Evolutionary conservation across 2,888 invertebrate genomes (phyloP).

Genomic region (Brassicogethes aeneus): DNA sequence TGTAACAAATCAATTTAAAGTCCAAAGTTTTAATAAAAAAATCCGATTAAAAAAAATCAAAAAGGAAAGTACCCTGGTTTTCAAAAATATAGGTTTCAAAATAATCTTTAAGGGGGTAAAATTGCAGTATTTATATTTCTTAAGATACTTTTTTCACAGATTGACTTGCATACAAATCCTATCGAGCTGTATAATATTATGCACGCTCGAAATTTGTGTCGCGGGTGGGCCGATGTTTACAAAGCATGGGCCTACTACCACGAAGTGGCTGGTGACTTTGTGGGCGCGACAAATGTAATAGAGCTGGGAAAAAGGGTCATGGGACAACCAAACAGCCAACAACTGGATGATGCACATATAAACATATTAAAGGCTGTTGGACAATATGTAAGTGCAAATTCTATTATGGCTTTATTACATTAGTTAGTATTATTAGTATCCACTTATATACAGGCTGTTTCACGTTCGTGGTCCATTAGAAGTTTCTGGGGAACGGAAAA

Average conservation of each 20-base stretch:
- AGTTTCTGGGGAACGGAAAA: too few relatives aligned
- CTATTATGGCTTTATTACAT: too few relatives aligned
- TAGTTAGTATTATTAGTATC: too few relatives aligned
- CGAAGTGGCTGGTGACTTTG: conserved; percentile 72
- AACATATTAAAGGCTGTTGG: conserved; percentile 37
- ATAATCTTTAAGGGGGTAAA: too few relatives aligned
- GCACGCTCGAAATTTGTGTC: conserved; percentile 71
- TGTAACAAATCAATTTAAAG: too few relatives aligned
- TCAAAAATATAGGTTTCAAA: too few relatives aligned
- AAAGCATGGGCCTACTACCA: conserved; percentile 84
- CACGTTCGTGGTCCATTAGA: too few relatives aligned
- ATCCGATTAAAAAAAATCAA: too few relatives aligned
- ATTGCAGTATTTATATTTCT: too few relatives aligned
- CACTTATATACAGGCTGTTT: too few relatives aligned
- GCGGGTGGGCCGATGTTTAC: conserved; percentile 75
- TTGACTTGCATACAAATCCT: conserved; percentile 67
- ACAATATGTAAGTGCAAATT: conserved; percentile 34
- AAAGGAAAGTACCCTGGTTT: too few relatives aligned
- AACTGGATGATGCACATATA: conserved; percentile 60
- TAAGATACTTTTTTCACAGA: conserved; percentile 45
- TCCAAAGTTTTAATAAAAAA: too few relatives aligned
- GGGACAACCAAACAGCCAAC: conserved; percentile 75
- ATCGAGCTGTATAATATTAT: conserved; percentile 73
- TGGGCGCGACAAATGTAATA: conserved; percentile 75
- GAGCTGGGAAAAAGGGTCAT: conserved; percentile 63